Base-by-base conservation (phyloP, 2,797 vertebrate species). In the Nyctalus aviator region DNA sequence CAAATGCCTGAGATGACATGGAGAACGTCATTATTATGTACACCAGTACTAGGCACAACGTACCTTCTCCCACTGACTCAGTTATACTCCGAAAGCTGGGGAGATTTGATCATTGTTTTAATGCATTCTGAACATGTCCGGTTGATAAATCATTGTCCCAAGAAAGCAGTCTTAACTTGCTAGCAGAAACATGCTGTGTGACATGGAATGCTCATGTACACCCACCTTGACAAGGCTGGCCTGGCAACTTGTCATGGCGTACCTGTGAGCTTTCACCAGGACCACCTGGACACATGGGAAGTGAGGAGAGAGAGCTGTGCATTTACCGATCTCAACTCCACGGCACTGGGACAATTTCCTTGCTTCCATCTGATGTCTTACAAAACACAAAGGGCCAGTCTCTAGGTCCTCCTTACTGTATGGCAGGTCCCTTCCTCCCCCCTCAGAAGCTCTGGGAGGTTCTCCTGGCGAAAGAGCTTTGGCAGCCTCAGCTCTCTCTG, bases 401-500 rank as follows among this genome's bases (percentile, higher is more conserved):
- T 85, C 46, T 18, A 23, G 72, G 8, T 23, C 27, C 57, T 86
- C 82, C 21, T 25, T 12, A 53, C 23, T 5, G 23, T 0, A 3
- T 15, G 41, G 55, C 50, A 76, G 72, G 81, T 44, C 5, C 27
- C 14, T 13, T 11, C 25, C 11, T 1, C 90, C 96, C 96, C 97
- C 88, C 96, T 75, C 8, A 21, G 96, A 86, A 96, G 82, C 94
- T 95, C 87, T 93, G 83, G 75, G 96, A 95, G 86, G 75, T 81
- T 97, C 93, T 32, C 27, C 17, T 64, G 66, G 85, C 4, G 32
- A 96, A 96, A 17, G 13, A 41, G 5, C 95, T 97, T 96, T 96
- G 95, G 96, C 96, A 97, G 96, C 95, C 95, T 95, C 91, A 73
- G 93, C 96, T 90, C 97, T 97, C 96, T 97, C 97, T 96, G 93